These are phyloP conservation scores for Apostichopus californicus DNA, from an alignment of 35 echinoderm and acorn worm genomes.

Conservation along the genomic window DNA sequence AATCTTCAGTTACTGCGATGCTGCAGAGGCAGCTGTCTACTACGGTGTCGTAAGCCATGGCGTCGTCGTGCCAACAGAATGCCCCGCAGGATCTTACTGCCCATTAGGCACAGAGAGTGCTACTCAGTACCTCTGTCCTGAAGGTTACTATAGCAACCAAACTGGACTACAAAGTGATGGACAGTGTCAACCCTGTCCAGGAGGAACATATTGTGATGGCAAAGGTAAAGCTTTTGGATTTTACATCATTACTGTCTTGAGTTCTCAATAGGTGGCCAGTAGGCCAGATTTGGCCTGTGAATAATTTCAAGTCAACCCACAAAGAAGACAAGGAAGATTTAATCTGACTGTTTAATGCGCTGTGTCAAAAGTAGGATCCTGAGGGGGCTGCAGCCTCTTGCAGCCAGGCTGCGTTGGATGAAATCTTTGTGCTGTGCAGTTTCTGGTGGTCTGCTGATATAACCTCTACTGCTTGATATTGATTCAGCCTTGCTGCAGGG, in stretches of 20 bases:
- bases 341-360: too few relatives aligned
- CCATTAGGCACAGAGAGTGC: constrained; percentile 78
- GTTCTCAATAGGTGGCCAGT: not conserved
- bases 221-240: constrained; percentile 55
- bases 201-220: constrained; percentile 92
- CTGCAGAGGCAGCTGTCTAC: constrained; percentile 78
- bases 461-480: too few relatives aligned
- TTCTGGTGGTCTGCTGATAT: too few relatives aligned
- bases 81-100: constrained; percentile 91
- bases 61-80: constrained; percentile 86
- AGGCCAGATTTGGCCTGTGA: not conserved
- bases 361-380: too few relatives aligned
- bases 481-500: too few relatives aligned
- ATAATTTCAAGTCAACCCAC: not conserved
- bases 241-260: not conserved
- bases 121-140: constrained; percentile 82
- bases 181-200: constrained; percentile 94
- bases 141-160: constrained; percentile 85
- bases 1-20: constrained; percentile 82
- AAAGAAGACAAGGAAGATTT: too few relatives aligned
- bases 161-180: constrained; percentile 70
- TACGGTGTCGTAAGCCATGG: constrained; percentile 79
- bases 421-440: too few relatives aligned
- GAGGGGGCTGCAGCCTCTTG: too few relatives aligned
- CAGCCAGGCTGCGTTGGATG: too few relatives aligned